Percentiles rank a stretch among this genome's conserved stretches.
These are phyloP conservation scores for Andinoacara biseriatus DNA, from an alignment of 2,113 vertebrate genomes.

Conservation along the genomic window DNA sequence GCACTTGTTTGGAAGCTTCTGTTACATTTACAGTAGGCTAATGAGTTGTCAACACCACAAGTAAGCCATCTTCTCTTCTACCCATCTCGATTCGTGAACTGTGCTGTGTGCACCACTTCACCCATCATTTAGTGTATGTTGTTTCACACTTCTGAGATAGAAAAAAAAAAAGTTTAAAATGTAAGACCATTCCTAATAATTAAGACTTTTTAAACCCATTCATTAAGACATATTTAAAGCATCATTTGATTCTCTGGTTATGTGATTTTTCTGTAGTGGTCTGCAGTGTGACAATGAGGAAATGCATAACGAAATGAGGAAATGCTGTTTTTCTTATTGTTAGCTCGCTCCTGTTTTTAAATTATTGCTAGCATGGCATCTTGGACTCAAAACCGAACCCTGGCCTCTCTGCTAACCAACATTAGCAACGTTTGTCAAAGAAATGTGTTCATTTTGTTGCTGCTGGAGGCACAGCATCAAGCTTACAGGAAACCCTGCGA, in stretches of 20 bases:
- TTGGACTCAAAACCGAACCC: background rate
- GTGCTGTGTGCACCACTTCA: background rate
- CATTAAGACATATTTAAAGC: too few relatives aligned
- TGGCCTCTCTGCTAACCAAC: background rate
- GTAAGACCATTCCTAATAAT: background rate
- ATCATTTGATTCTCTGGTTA: too few relatives aligned
- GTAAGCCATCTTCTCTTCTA: background rate
- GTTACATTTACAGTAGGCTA: background rate
- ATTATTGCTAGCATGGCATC: background rate
- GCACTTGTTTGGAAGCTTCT: background rate
- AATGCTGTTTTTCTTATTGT: too few relatives aligned
- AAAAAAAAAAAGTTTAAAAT: fast-evolving
- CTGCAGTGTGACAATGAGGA: too few relatives aligned
- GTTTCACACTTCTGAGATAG: too few relatives aligned
- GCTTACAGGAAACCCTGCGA: background rate
- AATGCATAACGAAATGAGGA: too few relatives aligned
- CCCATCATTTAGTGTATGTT: background rate
- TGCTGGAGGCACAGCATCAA: background rate
- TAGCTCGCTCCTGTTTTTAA: too few relatives aligned
- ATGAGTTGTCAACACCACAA: background rate
- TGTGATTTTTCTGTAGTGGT: too few relatives aligned
- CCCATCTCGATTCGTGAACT: background rate
- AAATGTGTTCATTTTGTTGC: background rate
- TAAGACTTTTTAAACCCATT: background rate
- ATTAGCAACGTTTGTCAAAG: background rate